These are phyloP conservation scores for Thecophora atra DNA, from an alignment of 2,888 invertebrate genomes.

Conservation along the genomic window DNA sequence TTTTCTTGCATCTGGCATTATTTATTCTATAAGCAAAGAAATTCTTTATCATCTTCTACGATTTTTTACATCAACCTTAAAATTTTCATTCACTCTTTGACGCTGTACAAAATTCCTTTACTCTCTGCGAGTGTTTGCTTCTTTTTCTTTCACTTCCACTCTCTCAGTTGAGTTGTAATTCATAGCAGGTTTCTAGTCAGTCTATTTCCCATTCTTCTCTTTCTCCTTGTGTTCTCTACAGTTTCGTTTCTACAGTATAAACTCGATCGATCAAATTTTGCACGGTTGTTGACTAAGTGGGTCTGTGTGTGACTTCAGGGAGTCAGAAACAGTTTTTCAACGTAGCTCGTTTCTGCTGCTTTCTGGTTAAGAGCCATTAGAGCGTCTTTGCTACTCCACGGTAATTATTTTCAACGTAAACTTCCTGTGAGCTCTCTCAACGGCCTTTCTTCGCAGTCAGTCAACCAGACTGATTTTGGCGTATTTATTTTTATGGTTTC, in stretches of 20 bases:
- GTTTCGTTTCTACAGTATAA: not conserved
- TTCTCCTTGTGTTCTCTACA: not conserved
- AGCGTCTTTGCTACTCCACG: not conserved
- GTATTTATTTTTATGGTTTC: conserved; percentile 32
- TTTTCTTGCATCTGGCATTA: conserved; percentile 12
- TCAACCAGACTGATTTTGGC: not conserved
- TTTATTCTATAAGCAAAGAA: conserved; percentile 21
- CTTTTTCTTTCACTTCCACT: not conserved
- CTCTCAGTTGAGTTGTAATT: too few relatives aligned
- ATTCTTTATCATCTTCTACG: conserved; percentile 17
- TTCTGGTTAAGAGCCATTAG: not conserved
- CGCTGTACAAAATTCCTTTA: too few relatives aligned
- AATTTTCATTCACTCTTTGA: conserved; percentile 5
- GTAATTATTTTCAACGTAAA: conserved; percentile 2
- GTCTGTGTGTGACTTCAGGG: not conserved
- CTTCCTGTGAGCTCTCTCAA: not conserved
- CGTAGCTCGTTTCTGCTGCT: not conserved
- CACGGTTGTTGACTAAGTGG: not conserved
- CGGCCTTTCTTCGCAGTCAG: not conserved
- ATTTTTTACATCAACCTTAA: not conserved
- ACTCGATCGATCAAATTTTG: not conserved
- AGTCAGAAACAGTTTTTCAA: conserved; percentile 2
- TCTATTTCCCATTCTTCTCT: conserved; percentile 2
- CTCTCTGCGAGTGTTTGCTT: not conserved
- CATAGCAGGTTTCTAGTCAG: not conserved